A percentile compares a stretch with the other conserved stretches of the same genome.
These are phyloP conservation scores for Lerema accius DNA, from an alignment of 1,140 invertebrate species.

Conservation along the genomic window DNA sequence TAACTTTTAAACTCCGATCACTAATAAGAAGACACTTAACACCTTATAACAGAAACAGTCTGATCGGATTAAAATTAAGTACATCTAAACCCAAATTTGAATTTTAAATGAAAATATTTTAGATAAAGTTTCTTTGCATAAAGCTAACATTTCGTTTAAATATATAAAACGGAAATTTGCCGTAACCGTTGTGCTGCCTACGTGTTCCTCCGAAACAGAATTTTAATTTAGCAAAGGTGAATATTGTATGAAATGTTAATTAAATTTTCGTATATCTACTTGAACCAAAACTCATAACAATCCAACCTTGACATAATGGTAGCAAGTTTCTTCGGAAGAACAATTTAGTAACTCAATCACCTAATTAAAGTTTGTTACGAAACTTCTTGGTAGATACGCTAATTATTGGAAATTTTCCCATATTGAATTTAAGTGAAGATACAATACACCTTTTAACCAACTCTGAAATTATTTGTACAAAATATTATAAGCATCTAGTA, in stretches of 20 bases:
- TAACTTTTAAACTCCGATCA: too few species aligned
- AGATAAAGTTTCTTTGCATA: slow-evolving; percentile 1
- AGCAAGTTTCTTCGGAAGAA: slow-evolving; percentile 43
- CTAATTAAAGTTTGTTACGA: slow-evolving; percentile 54
- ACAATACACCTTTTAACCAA: too few species aligned
- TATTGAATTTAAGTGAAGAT: slow-evolving; percentile 29
- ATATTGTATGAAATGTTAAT: slow-evolving; percentile 43
- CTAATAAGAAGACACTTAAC: too few species aligned
- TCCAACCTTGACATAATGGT: slow-evolving; percentile 50
- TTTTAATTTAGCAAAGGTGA: slow-evolving; percentile 27
- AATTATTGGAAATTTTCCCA: slow-evolving; percentile 38
- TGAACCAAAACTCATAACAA: slow-evolving; percentile 46
- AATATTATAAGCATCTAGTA: too few species aligned
- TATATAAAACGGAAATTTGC: slow-evolving; percentile 15
- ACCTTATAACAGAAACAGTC: background rate
- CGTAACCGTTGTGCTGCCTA: slow-evolving; percentile 7
- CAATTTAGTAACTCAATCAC: slow-evolving; percentile 61
- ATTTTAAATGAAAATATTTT: background rate
- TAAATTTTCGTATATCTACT: slow-evolving; percentile 35
- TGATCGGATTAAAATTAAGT: background rate
- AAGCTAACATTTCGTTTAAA: slow-evolving; percentile 11
- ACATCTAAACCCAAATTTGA: too few species aligned
- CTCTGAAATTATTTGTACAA: too few species aligned
- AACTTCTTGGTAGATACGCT: slow-evolving; percentile 41
- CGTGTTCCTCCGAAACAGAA: slow-evolving; percentile 10